Base-by-base conservation (phyloP, 1,140 invertebrate species). In the Caenorhabditis briggsae region DNA sequence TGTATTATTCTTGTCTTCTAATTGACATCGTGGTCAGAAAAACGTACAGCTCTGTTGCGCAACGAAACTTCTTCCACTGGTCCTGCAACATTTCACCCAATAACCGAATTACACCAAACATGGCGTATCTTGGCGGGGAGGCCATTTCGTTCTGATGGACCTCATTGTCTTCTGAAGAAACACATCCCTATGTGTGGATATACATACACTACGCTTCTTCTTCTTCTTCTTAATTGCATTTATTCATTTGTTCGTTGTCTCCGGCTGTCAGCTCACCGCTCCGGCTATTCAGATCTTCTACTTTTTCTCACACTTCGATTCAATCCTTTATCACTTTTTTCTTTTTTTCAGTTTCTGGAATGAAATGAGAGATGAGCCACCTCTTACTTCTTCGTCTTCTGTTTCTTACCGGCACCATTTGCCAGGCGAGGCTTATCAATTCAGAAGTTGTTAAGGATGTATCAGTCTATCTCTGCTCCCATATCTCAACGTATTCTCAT, bases 41-140 rank as follows among this genome's bases (percentile, higher is more conserved):
- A 50, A 78, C 70, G 70, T 78, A 78, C 46, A 78, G 33, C 20
- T 70, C 16, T n/a, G 12, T 50, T n/a, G 43, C 70, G n/a, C 41
- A 46, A 12, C 41, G 33, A 33, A 70, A 70, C 41, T 70, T 70
- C 50, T 50, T 61, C 23, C 23, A 61, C 70, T 61, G 59, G 23
- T 61, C 46, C 43, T 41, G 46, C 70, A 78, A 78, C 64, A 46
- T 70, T 70, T 48, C 70, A 48, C 70, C 70, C 70, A 50, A 78
- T 78, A 78, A 78, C 70, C 70, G 70, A 78, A 78, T 78, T 78
- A 78, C 70, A 78, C 70, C 70, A 78, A 78, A 78, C 70, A 78
- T 78, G 70, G 64, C 70, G 59, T 61, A 61, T 61, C 70, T 23
- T 50, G 12, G 70, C n/a, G 33, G 25, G 33, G 33, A 33, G 33